phyloP scores from a whole-genome alignment of 2,797 vertebrate genomes.

The Bovichtus variegatus region DNA sequence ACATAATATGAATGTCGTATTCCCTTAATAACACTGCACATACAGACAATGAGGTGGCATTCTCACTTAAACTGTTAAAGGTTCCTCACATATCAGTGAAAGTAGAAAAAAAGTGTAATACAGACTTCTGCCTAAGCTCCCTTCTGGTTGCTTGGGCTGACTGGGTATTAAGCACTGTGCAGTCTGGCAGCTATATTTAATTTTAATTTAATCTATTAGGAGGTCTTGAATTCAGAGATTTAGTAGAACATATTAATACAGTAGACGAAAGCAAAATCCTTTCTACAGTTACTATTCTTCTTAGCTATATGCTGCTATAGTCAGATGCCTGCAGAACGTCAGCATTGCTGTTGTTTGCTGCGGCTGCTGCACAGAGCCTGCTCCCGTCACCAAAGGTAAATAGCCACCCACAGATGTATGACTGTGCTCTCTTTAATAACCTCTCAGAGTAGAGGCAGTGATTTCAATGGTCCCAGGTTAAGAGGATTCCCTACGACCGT shows the following conservation, averaged over 20 bases:
- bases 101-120: constrained; percentile 17
- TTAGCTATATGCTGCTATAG: constrained; percentile 1
- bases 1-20: not conserved
- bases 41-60: constrained; percentile 1
- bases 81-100: constrained; percentile 29
- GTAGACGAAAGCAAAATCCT: constrained; percentile 24
- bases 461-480: constrained; percentile 70
- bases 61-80: not conserved
- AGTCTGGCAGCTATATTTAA: constrained; percentile 57
- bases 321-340: constrained; percentile 36
- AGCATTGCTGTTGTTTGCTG: constrained; percentile 6
- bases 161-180: constrained; percentile 49
- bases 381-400: constrained; percentile 67
- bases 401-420: constrained; percentile 67
- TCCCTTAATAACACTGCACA: constrained; percentile 12
- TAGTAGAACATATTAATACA: constrained; percentile 37
- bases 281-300: not conserved
- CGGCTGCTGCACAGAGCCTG: constrained; percentile 33
- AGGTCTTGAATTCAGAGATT: constrained; percentile 47
- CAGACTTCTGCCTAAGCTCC: constrained; percentile 45
- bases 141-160: constrained; percentile 37
- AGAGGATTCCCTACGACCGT: constrained; percentile 73
- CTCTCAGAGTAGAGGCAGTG: constrained; percentile 63
- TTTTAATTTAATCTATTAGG: constrained; percentile 60
- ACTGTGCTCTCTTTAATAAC: constrained; percentile 63